Conservation (phyloP, 2,113 vertebrate genomes). For the Penelope pileata region DNA sequence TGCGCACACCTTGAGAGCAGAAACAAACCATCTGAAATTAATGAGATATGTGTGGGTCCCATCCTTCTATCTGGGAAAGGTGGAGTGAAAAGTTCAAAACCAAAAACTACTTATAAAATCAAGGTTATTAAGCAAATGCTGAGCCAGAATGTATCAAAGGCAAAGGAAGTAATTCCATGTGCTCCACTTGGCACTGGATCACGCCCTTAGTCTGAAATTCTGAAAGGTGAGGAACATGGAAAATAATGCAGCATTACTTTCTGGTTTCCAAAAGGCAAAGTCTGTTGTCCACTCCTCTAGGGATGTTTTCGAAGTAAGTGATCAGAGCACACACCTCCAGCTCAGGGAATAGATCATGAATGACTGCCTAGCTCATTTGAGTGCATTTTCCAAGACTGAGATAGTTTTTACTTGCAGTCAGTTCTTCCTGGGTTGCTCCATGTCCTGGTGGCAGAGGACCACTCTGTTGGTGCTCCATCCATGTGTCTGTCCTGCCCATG, state of each 20-base stretch:
- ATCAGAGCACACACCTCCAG: neutral
- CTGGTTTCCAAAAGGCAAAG: slow-evolving; percentile 2
- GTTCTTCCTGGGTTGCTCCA: neutral
- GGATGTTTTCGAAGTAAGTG: neutral
- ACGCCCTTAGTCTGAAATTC: slow-evolving; percentile 23
- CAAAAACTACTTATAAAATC: slow-evolving; percentile 37
- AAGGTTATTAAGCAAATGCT: slow-evolving; percentile 53
- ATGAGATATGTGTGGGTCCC: slow-evolving; percentile 36
- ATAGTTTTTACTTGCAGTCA: neutral
- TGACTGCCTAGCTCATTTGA: neutral
- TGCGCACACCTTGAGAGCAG: slow-evolving; percentile 22
- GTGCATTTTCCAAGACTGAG: neutral
- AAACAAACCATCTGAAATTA: slow-evolving; percentile 58
- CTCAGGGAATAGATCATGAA: neutral
- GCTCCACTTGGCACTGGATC: slow-evolving; percentile 51
- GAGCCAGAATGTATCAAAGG: slow-evolving; percentile 64
- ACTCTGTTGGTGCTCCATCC: neutral
- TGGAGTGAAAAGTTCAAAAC: slow-evolving; percentile 64
- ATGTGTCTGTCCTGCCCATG: neutral
- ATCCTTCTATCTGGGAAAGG: slow-evolving; percentile 44
- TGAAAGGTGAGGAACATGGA: slow-evolving; percentile 12
- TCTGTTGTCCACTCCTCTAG: neutral
- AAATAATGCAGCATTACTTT: slow-evolving; percentile 3
- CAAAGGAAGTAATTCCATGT: slow-evolving; percentile 66
- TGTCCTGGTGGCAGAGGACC: neutral